Conservation (phyloP, 1,140 invertebrate genomes). For the Rhynchophorus ferrugineus region DNA sequence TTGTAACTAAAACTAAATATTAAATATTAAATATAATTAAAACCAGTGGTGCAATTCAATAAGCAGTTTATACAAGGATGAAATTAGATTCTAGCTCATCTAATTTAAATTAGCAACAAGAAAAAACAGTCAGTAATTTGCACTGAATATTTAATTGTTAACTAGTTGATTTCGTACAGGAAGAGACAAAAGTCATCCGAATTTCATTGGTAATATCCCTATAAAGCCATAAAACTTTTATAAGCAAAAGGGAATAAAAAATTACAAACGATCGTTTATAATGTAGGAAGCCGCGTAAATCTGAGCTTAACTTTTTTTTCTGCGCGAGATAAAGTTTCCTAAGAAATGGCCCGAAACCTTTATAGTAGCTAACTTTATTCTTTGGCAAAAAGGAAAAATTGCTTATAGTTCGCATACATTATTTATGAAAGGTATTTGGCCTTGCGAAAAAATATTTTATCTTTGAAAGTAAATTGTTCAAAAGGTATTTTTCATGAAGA, state of each 20-base stretch:
- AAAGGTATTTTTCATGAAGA: background rate
- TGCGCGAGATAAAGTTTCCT: constrained; percentile 4
- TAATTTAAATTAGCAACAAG: no score
- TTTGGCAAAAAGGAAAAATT: constrained; percentile 1
- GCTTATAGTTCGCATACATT: constrained; percentile 8
- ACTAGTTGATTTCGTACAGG: no score
- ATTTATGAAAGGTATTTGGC: constrained; percentile 4
- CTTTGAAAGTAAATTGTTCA: background rate
- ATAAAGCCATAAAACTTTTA: constrained; percentile 7
- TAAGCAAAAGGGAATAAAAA: constrained; percentile 3
- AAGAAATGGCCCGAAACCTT: constrained; percentile 7
- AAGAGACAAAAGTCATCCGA: no score
- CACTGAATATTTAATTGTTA: no score
- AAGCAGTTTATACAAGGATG: no score
- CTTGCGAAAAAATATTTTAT: background rate
- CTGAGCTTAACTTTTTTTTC: constrained; percentile 4
- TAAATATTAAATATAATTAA: no score
- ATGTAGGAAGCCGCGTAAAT: constrained; percentile 6
- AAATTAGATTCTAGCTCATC: no score
- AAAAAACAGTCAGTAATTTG: no score
- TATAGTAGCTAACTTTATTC: constrained; percentile 7
- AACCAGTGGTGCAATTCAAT: no score
- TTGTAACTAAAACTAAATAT: no score
- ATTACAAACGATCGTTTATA: constrained; percentile 7
- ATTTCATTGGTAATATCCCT: background rate